These are phyloP conservation scores for Drosophila lutescens DNA, from an alignment of 2,888 invertebrate species.

Conservation along the genomic window DNA sequence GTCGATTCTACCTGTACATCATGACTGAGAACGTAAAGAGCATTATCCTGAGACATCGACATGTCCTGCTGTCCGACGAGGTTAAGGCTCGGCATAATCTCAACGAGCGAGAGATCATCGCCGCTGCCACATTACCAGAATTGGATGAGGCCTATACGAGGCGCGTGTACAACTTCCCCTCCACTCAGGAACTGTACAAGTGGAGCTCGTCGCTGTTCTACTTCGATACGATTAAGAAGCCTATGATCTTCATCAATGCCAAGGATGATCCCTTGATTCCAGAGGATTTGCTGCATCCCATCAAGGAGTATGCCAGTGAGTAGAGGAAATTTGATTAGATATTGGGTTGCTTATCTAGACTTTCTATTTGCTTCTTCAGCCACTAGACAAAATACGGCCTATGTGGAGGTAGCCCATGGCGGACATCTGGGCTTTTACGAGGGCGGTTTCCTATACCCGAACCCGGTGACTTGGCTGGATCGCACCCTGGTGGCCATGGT, in stretches of 20 bases:
- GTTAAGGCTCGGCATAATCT: constrained; percentile 88
- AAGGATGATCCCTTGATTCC: constrained; percentile 97
- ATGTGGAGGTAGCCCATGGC: constrained; percentile 93
- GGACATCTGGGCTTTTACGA: constrained; percentile 98
- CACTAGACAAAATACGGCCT: constrained; percentile 88
- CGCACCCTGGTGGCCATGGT: constrained; percentile 92
- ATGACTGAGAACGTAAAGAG: constrained; percentile 97
- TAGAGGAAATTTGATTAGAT: background rate
- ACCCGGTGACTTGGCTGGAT: constrained; percentile 97
- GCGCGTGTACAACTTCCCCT: constrained; percentile 90
- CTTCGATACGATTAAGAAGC: constrained; percentile 90
- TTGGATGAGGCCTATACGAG: constrained; percentile 95
- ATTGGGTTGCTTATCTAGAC: background rate
- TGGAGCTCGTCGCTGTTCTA: constrained; percentile 94
- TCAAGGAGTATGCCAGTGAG: constrained; percentile 91
- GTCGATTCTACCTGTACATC: constrained; percentile 94
- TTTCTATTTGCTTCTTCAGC: constrained; percentile 84
- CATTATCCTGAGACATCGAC: constrained; percentile 93
- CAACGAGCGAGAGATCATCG: constrained; percentile 92
- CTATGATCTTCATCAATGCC: constrained; percentile 96
- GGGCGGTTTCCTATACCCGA: constrained; percentile 93
- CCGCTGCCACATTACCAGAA: constrained; percentile 94
- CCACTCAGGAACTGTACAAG: constrained; percentile 91
- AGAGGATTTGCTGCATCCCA: constrained; percentile 89
- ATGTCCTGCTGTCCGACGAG: constrained; percentile 90